phyloP scores from a whole-genome alignment of 2,888 invertebrate genomes.

The Lasioglossum malachurum region DNA sequence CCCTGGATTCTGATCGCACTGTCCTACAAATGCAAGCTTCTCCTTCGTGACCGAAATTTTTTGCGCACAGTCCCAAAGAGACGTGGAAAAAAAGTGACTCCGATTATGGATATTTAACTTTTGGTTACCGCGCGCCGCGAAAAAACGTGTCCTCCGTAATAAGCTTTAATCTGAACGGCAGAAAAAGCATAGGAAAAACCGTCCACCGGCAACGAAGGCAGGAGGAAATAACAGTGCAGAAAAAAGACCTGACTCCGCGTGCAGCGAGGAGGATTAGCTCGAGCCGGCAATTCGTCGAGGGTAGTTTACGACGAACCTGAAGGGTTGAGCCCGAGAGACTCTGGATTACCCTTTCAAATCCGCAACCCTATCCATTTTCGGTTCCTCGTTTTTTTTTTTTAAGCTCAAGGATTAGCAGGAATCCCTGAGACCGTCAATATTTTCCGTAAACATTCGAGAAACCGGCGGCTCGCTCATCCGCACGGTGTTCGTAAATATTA shows the following conservation, averaged over 20 bases:
- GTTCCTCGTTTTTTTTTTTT: not conserved
- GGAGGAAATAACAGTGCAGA: not conserved
- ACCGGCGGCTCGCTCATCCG: not conserved
- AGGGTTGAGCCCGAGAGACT: constrained; percentile 65
- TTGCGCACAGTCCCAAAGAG: not conserved
- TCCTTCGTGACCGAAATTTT: not conserved
- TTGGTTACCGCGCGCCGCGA: constrained; percentile 25
- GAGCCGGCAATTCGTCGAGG: constrained; percentile 24
- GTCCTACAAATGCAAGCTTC: too few species aligned
- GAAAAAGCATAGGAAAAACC: constrained; percentile 48
- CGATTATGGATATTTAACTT: constrained; percentile 59
- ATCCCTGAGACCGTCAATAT: constrained; percentile 2
- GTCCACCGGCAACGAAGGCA: not conserved
- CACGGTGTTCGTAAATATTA: constrained; percentile 21
- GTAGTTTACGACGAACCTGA: constrained; percentile 68
- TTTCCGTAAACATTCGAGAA: constrained; percentile 21
- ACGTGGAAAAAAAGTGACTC: constrained; percentile 67
- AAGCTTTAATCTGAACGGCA: constrained; percentile 18
- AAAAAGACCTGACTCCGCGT: constrained; percentile 41
- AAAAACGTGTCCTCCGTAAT: constrained; percentile 22
- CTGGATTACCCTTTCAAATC: constrained; percentile 45
- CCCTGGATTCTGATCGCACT: not conserved
- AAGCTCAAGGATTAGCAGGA: constrained; percentile 28
- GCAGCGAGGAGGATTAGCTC: constrained; percentile 45
- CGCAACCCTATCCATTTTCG: not conserved